Evolutionary conservation across 1,140 invertebrate species (phyloP), one percentile per base, ranked within the genome.

Genomic region (Pseudomyrmex gracilis): DNA sequence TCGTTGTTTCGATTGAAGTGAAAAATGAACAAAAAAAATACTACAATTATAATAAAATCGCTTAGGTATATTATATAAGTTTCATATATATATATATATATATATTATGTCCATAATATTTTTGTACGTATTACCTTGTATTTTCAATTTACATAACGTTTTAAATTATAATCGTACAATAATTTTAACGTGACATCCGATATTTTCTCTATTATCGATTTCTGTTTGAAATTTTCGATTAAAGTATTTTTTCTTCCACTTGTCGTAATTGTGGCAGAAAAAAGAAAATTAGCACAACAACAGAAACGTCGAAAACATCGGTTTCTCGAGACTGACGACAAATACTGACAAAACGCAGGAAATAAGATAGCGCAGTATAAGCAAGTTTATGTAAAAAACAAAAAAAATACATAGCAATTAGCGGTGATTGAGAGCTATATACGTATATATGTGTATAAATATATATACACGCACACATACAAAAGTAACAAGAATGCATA

Each of bases 331-430:
- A 47, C 47, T 70, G 20, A 15, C 43, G 15, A 57, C 66, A 70
- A 70, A 60, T 51, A 71, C 17, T 45, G 43, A 58, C 9, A 70
- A 58, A 70, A 58, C 53, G 20, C 53, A 58, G 66, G 20, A 43
- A 78, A 53, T 34, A 49, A 71, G 61, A 10, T 47, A 77, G 45
- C 80, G 74, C 64, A 47, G 13, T 53, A 47, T 63, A 74, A 82
- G 58, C 58, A 63, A 73, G 17, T 61, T 22, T 82, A 22, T 45
- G 12, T 13, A 51, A 12, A 51, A 13, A 12, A 51, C 9, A 24
- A 71, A 70, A 47, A 80, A 80, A 45, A 55, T n/a, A 34, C 64
- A 67, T 47, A 64, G 78, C 68, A 13, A 5, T 17, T 45, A 73
- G 20, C 45, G 51, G 73, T 58, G 74, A 78, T 53, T 47, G 51